Conservation (phyloP, 2,113 vertebrate species). For the Plecotus auritus region DNA sequence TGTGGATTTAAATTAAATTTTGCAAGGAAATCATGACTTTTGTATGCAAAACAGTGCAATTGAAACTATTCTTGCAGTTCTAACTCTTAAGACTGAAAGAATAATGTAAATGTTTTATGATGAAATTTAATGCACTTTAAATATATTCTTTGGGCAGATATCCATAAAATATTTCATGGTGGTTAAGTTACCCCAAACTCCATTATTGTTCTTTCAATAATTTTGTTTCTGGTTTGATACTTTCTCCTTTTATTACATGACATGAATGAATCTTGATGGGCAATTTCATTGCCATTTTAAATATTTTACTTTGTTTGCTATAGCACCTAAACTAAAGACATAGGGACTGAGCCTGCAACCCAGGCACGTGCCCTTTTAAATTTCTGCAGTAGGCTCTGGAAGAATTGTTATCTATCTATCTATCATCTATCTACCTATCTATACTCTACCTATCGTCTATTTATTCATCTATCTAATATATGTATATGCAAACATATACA, state of each 20-base stretch:
- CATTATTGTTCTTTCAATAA: constrained; percentile 37
- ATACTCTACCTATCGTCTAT: not conserved
- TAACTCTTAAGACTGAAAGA: constrained; percentile 5
- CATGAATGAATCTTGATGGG: not conserved
- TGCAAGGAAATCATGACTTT: constrained; percentile 33
- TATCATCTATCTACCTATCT: not conserved
- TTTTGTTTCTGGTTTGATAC: constrained; percentile 34
- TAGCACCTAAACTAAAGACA: not conserved
- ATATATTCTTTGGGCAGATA: constrained; percentile 35
- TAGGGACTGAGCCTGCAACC: too few relatives aligned
- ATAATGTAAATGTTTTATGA: constrained; percentile 47
- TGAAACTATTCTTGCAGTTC: constrained; percentile 43
- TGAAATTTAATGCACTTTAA: constrained; percentile 51
- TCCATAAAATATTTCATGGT: constrained; percentile 21
- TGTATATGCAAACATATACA: not conserved
- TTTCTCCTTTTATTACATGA: constrained; percentile 1
- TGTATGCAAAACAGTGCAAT: constrained; percentile 8
- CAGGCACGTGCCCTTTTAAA: too few relatives aligned
- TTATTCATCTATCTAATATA: not conserved
- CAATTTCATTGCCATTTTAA: constrained; percentile 25
- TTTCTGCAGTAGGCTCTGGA: not conserved
- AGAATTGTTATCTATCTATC: not conserved
- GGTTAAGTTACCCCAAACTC: constrained; percentile 17
- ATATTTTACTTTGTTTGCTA: not conserved
- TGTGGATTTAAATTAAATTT: constrained; percentile 16